Conservation (phyloP, 2,113 vertebrate species). For the Plestiodon gilberti region DNA sequence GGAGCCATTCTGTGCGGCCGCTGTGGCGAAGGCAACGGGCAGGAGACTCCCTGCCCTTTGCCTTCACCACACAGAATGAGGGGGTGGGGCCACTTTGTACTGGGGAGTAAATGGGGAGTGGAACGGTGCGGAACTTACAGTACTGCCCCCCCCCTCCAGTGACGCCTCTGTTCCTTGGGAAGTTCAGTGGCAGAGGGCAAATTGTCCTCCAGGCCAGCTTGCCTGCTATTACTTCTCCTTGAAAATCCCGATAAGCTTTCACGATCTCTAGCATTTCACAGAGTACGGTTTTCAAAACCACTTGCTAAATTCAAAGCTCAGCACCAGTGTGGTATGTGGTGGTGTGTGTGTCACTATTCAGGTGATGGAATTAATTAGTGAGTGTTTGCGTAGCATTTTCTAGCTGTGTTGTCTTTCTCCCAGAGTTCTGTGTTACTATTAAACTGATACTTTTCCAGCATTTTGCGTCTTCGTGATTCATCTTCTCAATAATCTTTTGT, state of each 20-base stretch:
- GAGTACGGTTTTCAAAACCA: not conserved
- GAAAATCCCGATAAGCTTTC: not conserved
- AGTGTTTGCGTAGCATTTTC: constrained; percentile 1
- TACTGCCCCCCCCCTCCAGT: too few species aligned
- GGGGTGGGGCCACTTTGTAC: too few species aligned
- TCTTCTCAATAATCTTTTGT: not conserved
- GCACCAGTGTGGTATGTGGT: not conserved
- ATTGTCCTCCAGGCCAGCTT: not conserved
- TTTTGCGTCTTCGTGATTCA: not conserved
- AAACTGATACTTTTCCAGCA: not conserved
- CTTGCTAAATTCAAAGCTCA: not conserved
- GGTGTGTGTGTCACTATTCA: not conserved
- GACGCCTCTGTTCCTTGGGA: not conserved
- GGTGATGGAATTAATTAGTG: not conserved
- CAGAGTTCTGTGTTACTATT: not conserved
- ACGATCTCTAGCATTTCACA: not conserved
- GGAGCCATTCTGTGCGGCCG: too few species aligned
- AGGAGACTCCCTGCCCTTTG: too few species aligned
- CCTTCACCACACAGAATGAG: too few species aligned
- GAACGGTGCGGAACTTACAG: too few species aligned
- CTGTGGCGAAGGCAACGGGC: too few species aligned
- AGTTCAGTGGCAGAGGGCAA: not conserved
- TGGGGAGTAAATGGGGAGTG: too few species aligned
- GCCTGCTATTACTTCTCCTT: not conserved
- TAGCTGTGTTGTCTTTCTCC: not conserved